phyloP scores from a whole-genome alignment of 2,797 vertebrate species.

The Gobio occitaniae region DNA sequence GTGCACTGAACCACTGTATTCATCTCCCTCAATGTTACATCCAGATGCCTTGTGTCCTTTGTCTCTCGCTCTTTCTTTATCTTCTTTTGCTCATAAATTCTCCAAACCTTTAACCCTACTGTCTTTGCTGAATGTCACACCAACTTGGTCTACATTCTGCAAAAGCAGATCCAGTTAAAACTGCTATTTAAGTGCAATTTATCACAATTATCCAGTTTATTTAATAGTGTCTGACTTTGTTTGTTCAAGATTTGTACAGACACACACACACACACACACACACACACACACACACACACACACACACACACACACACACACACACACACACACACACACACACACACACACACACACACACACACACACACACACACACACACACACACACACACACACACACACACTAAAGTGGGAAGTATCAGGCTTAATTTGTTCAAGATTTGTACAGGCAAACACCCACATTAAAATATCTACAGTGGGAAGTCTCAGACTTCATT shows the following conservation, averaged over 20 bases:
- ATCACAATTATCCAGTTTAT: constrained; percentile 5
- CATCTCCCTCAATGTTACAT: constrained; percentile 43
- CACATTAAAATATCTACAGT: too few species aligned
- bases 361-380: too few species aligned
- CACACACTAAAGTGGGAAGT: background rate
- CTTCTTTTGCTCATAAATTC: constrained; percentile 22
- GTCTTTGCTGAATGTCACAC: constrained; percentile 29
- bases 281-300: too few species aligned
- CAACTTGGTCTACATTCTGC: constrained; percentile 4
- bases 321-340: too few species aligned
- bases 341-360: too few species aligned
- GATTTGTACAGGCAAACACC: too few species aligned
- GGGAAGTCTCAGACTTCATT: background rate
- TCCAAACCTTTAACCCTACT: constrained; percentile 25
- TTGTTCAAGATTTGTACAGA: background rate
- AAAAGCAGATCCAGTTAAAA: constrained; percentile 8
- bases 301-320: too few species aligned
- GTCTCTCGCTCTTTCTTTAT: constrained; percentile 48
- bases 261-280: background rate
- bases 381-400: too few species aligned
- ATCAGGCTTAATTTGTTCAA: background rate
- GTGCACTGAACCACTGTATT: constrained; percentile 32
- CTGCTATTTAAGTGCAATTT: constrained; percentile 2
- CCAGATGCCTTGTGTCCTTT: constrained; percentile 62
- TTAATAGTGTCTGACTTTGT: background rate